These are phyloP conservation scores for Acanthochromis polyacanthus DNA, from an alignment of 2,113 vertebrate species.

Conservation along the genomic window DNA sequence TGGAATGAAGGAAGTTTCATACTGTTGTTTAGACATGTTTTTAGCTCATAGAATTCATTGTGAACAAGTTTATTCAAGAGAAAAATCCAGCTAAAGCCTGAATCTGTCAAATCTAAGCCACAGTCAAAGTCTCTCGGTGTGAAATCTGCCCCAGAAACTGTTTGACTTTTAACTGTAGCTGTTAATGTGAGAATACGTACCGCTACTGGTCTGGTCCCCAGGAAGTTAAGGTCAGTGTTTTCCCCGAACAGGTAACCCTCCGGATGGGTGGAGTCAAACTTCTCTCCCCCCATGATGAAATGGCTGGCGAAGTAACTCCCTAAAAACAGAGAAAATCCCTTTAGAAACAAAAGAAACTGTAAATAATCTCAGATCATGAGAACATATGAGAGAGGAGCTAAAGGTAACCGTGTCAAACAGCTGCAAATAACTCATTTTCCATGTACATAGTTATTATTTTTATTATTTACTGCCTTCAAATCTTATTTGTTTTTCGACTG, in stretches of 20 bases:
- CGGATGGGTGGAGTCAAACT: constrained; percentile 96
- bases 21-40: no score
- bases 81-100: no score
- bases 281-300: constrained; percentile 99
- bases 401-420: not conserved
- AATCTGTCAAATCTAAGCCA: no score
- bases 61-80: no score
- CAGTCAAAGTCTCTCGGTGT: no score
- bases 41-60: no score
- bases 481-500: not conserved
- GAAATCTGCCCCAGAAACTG: not conserved
- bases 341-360: not conserved
- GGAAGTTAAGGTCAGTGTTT: constrained; percentile 98
- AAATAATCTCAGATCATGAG: not conserved
- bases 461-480: not conserved
- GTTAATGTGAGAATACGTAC: constrained; percentile 77
- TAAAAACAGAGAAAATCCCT: constrained; percentile 65
- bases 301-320: constrained; percentile 98
- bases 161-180: not conserved
- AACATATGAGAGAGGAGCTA: not conserved
- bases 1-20: no score
- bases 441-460: not conserved
- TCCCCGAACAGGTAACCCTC: constrained; percentile 99
- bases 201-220: constrained; percentile 95
- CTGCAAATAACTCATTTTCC: no score